Conservation (phyloP, 2,888 invertebrate species). For the Myopa tessellatipennis region DNA sequence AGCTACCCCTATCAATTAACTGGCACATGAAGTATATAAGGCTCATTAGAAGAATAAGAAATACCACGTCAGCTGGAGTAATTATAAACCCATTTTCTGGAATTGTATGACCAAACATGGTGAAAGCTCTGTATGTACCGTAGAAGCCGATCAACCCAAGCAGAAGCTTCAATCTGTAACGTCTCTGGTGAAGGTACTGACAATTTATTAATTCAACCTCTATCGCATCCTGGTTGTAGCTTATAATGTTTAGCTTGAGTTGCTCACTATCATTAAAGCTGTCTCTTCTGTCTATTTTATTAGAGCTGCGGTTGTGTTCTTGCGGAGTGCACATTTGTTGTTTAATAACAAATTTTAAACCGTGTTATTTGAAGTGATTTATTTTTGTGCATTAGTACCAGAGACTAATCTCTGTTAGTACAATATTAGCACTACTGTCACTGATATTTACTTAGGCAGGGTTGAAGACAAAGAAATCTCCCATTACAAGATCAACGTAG, state of each 20-base stretch:
- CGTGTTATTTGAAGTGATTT: too few relatives aligned
- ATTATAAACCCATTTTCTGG: background rate
- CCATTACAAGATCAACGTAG: too few relatives aligned
- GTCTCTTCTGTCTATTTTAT: too few relatives aligned
- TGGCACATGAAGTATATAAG: constrained; percentile 50
- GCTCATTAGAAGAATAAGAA: constrained; percentile 45
- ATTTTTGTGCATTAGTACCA: too few relatives aligned
- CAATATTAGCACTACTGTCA: too few relatives aligned
- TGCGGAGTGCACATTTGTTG: too few relatives aligned
- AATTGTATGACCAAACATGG: background rate
- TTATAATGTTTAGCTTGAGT: constrained; percentile 47
- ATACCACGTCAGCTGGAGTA: constrained; percentile 41
- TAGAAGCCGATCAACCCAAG: constrained; percentile 27
- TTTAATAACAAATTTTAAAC: too few relatives aligned
- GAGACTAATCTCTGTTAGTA: too few relatives aligned
- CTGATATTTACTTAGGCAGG: too few relatives aligned
- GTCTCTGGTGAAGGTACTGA: constrained; percentile 49
- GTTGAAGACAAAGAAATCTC: too few relatives aligned
- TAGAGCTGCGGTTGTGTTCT: too few relatives aligned
- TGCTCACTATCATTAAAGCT: background rate
- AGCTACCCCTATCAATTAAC: constrained; percentile 58
- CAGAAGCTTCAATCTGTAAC: constrained; percentile 47
- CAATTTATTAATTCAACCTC: constrained; percentile 56
- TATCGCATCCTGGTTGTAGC: constrained; percentile 53
- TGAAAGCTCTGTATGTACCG: background rate